Conservation (phyloP, 2,113 vertebrate species). For the Lamprologus sp. region DNA sequence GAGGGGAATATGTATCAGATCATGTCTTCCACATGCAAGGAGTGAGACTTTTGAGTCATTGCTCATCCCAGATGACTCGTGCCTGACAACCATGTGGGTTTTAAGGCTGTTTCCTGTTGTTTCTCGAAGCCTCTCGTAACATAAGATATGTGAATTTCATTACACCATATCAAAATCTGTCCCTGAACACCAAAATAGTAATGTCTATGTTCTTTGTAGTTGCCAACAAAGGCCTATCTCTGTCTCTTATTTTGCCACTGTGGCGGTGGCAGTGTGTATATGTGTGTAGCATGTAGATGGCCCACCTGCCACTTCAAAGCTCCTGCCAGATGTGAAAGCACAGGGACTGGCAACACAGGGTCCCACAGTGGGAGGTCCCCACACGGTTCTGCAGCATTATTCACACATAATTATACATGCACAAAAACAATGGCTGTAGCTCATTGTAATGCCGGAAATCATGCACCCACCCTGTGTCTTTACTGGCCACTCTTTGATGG, state of each 20-base stretch:
- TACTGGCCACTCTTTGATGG: constrained; percentile 12
- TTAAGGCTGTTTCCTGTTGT: constrained; percentile 10
- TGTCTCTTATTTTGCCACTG: not conserved
- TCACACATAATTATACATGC: constrained; percentile 36
- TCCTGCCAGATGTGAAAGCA: constrained; percentile 36
- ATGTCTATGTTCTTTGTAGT: constrained; percentile 23
- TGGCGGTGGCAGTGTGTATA: not conserved
- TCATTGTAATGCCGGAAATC: constrained; percentile 6
- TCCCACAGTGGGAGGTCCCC: constrained; percentile 42
- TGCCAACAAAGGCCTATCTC: not conserved
- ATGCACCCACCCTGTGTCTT: not conserved
- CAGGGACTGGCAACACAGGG: constrained; percentile 5
- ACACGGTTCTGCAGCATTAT: constrained; percentile 40
- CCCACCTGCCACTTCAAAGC: constrained; percentile 68
- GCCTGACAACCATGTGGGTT: constrained; percentile 1
- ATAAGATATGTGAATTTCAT: constrained; percentile 28
- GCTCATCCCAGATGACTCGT: not conserved
- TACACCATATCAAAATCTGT: constrained; percentile 22
- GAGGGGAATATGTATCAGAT: not conserved
- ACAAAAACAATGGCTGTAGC: constrained; percentile 14
- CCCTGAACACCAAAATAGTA: constrained; percentile 42
- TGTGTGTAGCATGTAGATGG: constrained; percentile 23
- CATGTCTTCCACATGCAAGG: not conserved
- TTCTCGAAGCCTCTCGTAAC: constrained; percentile 10
- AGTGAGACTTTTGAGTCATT: not conserved